Evolutionary conservation across 2,113 vertebrate genomes (phyloP).

Genomic region (Grammatotria lemairii): DNA sequence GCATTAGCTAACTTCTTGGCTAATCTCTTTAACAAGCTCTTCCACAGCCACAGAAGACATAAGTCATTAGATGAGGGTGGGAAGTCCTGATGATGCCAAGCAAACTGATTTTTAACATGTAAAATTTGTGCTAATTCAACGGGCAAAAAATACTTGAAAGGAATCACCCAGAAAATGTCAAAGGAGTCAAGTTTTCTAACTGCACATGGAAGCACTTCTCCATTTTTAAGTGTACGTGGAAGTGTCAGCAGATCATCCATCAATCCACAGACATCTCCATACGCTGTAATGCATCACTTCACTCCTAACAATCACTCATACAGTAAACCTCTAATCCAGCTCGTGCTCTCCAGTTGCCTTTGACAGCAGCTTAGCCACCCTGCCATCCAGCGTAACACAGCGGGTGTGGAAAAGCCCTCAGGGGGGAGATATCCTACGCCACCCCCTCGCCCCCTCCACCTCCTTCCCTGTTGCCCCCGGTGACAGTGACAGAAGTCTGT

Average conservation of each 20-base stretch:
- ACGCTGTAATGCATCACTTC: conserved; percentile 31
- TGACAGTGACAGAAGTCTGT: conserved; percentile 72
- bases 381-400: conserved; percentile 48
- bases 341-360: conserved; percentile 42
- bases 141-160: background rate
- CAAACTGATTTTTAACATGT: background rate
- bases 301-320: conserved; percentile 35
- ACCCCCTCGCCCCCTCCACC: background rate
- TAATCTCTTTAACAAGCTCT: background rate
- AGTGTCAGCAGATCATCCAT: conserved; percentile 42
- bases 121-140: background rate
- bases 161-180: background rate
- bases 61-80: background rate
- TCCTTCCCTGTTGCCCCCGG: conserved; percentile 56
- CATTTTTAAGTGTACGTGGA: background rate
- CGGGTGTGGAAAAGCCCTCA: conserved; percentile 49
- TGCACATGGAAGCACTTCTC: background rate
- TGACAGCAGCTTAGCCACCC: conserved; percentile 63
- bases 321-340: conserved; percentile 53
- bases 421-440: conserved; percentile 45
- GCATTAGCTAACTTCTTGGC: background rate
- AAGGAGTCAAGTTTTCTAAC: background rate
- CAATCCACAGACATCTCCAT: conserved; percentile 39
- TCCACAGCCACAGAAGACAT: background rate
- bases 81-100: background rate